A percentile compares a stretch with the other conserved stretches of the same genome.
These are phyloP conservation scores for Leptopilina drosophilae DNA, from an alignment of 2,888 invertebrate species.

Conservation along the genomic window DNA sequence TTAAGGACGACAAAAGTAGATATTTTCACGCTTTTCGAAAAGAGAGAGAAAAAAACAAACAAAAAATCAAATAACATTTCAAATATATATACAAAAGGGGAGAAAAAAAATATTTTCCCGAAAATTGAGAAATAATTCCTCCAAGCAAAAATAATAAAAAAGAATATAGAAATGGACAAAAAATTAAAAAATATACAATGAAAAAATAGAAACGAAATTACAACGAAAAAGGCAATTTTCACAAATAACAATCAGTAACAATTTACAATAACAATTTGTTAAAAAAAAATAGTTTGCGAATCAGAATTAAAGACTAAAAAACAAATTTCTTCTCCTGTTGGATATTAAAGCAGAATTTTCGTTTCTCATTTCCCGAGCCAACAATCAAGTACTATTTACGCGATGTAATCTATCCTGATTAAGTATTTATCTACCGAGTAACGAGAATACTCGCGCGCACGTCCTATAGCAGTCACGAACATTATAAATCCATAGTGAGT, in stretches of 20 bases:
- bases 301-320: no score
- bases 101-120: no score
- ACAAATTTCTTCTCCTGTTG: background rate
- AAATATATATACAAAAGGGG: no score
- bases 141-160: no score
- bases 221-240: no score
- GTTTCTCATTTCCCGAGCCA: slow-evolving; percentile 2
- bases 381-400: background rate
- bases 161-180: no score
- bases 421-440: slow-evolving; percentile 61
- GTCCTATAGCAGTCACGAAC: slow-evolving; percentile 67
- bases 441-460: slow-evolving; percentile 66
- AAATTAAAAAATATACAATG: no score
- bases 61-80: background rate
- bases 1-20: background rate
- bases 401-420: slow-evolving; percentile 21
- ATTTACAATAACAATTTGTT: no score
- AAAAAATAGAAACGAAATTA: no score
- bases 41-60: background rate
- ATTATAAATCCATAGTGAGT: slow-evolving; percentile 51
- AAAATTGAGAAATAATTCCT: no score
- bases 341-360: background rate
- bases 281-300: no score
- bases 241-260: no score
- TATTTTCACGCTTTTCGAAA: slow-evolving; percentile 20